phyloP scores from a whole-genome alignment of 2,888 invertebrate genomes.

The Rotaria socialis region DNA sequence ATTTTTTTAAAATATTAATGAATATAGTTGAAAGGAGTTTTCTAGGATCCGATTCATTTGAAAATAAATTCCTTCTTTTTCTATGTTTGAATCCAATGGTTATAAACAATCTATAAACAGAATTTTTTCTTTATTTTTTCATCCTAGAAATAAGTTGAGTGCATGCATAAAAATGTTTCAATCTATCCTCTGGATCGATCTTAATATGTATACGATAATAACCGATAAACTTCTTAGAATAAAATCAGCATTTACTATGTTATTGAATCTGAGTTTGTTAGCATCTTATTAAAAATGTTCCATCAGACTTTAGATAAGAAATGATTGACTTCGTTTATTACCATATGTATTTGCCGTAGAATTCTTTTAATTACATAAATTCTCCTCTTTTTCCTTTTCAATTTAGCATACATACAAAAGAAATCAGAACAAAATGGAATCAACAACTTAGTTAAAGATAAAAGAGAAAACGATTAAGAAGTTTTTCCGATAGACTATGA shows the following conservation, averaged over 20 bases:
- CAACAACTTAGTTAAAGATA: constrained; percentile 1
- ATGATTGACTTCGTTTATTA: background rate
- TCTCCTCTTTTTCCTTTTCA: background rate
- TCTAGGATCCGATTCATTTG: too few relatives aligned
- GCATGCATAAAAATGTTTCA: too few relatives aligned
- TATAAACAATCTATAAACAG: too few relatives aligned
- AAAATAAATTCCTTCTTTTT: too few relatives aligned
- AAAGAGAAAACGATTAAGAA: constrained; percentile 17
- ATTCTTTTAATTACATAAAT: constrained; percentile 4
- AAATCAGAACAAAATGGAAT: constrained; percentile 18
- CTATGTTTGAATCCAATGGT: too few relatives aligned
- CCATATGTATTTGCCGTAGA: background rate
- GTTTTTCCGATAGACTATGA: constrained; percentile 29
- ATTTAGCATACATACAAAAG: background rate
- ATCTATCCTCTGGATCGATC: too few relatives aligned
- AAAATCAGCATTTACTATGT: background rate
- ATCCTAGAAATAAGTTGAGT: too few relatives aligned
- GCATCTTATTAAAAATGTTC: background rate
- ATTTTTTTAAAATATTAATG: too few relatives aligned
- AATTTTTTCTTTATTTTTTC: too few relatives aligned
- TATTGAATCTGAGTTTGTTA: background rate
- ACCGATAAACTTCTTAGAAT: background rate
- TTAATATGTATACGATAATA: background rate
- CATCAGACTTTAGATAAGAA: too few relatives aligned
- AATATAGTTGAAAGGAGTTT: too few relatives aligned